Evolutionary conservation across 2,888 invertebrate genomes (phyloP), one percentile per base, ranked within the genome.

Genomic region (Protula sp.): DNA sequence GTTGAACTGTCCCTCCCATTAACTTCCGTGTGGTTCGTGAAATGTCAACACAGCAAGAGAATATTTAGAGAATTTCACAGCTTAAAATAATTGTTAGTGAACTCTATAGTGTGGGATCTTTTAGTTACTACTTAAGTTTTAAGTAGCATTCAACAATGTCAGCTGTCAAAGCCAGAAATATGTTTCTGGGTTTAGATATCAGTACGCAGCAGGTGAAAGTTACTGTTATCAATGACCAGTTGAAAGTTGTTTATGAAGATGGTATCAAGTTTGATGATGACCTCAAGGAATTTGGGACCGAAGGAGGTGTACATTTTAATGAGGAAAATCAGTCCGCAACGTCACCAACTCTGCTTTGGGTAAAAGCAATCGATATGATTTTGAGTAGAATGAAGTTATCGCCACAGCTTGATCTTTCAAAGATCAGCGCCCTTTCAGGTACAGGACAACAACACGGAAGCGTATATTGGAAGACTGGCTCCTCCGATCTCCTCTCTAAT

Each of bases 261-360:
- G 86, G 87, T 65, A 92, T 97, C 0, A 89, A 90, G 70, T 97
- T 94, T 83, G 94, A 95, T 82, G 87, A 86, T 65, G 94, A 94
- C 77, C 83, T 97, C 27, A 93, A 94, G n/a, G 94, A 95, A 82
- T 97, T 91, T 53, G 68, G 68, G 31, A 71, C 72, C 5, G 26
- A 53, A 22, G 69, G 65, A 55, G 70, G 70, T 9, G 67, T 60
- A 9, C 66, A 69, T 55, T 61, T 63, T 45, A 73, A 73, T 57
- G 67, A 69, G 27, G 78, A 80, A 63, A 72, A 76, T 22, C 67
- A 72, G 3, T 77, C 76, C 2, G 76, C 82, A 24, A 88, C 88
- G 51, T 90, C 89, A 1, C 94, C 94, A 1, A 88, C 92, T 0
- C 83, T 91, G 29, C 90, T 98, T 88, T 98, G 95, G 95, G 88